These are phyloP conservation scores for Cryptotis parvus DNA, from an alignment of 2,113 vertebrate species.

Conservation along the genomic window DNA sequence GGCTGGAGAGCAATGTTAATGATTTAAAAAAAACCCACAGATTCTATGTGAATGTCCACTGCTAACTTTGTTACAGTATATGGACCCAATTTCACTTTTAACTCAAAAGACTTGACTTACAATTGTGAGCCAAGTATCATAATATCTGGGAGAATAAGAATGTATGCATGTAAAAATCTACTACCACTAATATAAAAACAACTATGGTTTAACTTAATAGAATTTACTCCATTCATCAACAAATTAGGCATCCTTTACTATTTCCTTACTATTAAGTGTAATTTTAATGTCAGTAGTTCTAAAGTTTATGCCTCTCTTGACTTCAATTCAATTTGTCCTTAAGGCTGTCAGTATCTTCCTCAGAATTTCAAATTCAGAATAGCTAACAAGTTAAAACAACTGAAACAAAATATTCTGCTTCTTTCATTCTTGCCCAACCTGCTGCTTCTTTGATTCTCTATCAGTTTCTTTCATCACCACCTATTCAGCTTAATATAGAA, in stretches of 20 bases:
- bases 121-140: conserved; percentile 24
- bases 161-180: background rate
- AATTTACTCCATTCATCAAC: conserved; percentile 38
- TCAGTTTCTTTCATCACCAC: background rate
- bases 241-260: background rate
- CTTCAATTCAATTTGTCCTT: background rate
- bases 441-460: background rate
- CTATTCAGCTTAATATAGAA: background rate
- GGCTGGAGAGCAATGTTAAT: conserved; percentile 22
- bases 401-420: background rate
- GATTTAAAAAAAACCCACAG: conserved; percentile 18
- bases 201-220: background rate
- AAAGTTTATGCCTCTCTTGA: background rate
- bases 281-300: background rate
- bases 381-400: background rate
- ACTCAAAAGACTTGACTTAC: background rate
- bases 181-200: conserved; percentile 22
- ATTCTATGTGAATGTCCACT: background rate
- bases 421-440: background rate
- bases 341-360: background rate
- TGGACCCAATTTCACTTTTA: conserved; percentile 36
- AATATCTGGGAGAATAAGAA: conserved; percentile 3
- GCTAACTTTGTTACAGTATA: background rate
- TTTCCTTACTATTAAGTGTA: background rate
- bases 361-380: conserved; percentile 28